A percentile compares a stretch with the other conserved stretches of the same genome.
These are phyloP conservation scores for Plecturocebus donacophilus DNA, from an alignment of 2,113 vertebrate genomes.

Conservation along the genomic window DNA sequence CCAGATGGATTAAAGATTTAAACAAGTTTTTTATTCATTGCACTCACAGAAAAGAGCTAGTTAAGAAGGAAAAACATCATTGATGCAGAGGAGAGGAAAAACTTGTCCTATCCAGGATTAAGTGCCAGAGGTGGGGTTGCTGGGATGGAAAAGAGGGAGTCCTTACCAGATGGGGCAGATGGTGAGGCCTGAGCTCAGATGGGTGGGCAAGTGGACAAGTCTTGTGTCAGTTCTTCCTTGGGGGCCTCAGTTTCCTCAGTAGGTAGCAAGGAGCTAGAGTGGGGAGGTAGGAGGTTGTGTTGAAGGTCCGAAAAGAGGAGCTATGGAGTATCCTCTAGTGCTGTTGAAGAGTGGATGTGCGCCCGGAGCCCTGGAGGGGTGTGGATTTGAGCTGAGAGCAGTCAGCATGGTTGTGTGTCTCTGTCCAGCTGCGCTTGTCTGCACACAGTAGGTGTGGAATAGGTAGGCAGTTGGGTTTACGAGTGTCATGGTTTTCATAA, in stretches of 20 bases:
- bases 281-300: neutral
- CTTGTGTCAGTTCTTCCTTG: neutral
- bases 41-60: neutral
- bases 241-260: neutral
- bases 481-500: neutral
- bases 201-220: too few species aligned
- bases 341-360: neutral
- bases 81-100: neutral
- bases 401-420: accelerated
- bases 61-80: neutral
- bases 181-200: neutral
- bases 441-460: too few species aligned
- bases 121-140: neutral
- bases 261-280: too few species aligned
- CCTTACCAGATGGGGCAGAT: neutral
- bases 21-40: neutral
- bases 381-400: neutral
- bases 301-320: neutral
- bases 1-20: too few species aligned
- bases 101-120: neutral
- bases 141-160: too few species aligned
- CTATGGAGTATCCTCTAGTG: too few species aligned
- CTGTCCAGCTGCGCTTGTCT: neutral
- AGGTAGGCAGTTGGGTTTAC: neutral
- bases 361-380: neutral